Evolutionary conservation across 2,797 vertebrate species (phyloP), one percentile per base, ranked within the genome.

Genomic region (Acridotheres tristis): DNA sequence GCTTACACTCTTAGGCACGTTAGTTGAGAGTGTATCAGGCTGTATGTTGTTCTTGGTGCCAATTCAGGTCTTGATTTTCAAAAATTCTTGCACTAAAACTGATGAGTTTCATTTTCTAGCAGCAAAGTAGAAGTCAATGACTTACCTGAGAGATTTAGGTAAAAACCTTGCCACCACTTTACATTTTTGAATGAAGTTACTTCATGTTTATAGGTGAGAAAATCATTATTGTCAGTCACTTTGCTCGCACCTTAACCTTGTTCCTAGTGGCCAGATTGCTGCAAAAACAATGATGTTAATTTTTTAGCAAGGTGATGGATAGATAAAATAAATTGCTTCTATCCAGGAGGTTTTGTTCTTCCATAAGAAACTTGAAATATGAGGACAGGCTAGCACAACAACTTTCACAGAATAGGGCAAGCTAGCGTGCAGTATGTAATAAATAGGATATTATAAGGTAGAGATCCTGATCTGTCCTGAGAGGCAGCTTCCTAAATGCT

Each of bases 41-140:
- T 74, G 17, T 53, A 5, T 79, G 63, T 93, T 93, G 48, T 75
- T 93, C 67, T 95, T 90, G 88, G 88, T 96, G 80, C 53, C 61
- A 85, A n/a, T 77, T 96, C 77, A 93, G 88, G 18, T 43, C 80
- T 78, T 75, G 65, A 43, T 95, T 95, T 95, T 73, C 76, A 73
- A 61, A 89, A 57, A 65, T 53, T 63, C 38, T 54, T 57, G 32
- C 82, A 21, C 18, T 36, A 48, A 84, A 91, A 43, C 2, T 8
- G 25, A 25, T 53, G 30, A 75, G 15, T 72, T 86, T 63, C 7
- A 22, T 27, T 84, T 85, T 81, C 62, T 53, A 65, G 25, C 25
- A 21, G 36, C 20, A 34, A 75, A 68, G 25, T 10, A 7, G 58
- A 81, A 57, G 20, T 61, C 6, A 21, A 4, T 88, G 63, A 43